Evolutionary conservation across 2,888 invertebrate species (phyloP).

Genomic region (Lamellibrachia columna): DNA sequence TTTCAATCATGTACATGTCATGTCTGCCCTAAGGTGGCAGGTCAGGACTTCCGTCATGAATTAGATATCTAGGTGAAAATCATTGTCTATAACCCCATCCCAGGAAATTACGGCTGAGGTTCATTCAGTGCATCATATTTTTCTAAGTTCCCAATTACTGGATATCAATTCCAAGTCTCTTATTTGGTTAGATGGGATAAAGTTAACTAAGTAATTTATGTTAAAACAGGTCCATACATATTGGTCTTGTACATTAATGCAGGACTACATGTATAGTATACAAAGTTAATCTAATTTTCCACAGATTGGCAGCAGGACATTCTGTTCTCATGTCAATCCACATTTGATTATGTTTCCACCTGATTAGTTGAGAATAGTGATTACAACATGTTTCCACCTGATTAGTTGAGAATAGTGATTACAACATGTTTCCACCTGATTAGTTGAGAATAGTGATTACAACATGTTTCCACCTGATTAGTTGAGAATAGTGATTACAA

Average conservation of each 20-base stretch:
- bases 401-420: too few species aligned
- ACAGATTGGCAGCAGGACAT: not conserved
- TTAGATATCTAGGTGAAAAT: not conserved
- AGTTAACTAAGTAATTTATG: not conserved
- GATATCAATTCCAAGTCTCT: constrained; percentile 2
- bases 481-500: too few species aligned
- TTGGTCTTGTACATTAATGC: not conserved
- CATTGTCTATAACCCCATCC: not conserved
- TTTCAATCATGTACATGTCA: not conserved
- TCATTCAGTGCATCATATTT: not conserved
- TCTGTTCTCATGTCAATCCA: too few species aligned
- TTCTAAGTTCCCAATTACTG: not conserved
- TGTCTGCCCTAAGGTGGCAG: not conserved
- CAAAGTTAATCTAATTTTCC: not conserved
- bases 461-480: too few species aligned
- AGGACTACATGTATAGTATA: not conserved
- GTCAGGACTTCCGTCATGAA: not conserved
- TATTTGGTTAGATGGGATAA: not conserved
- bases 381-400: too few species aligned
- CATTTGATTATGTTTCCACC: too few species aligned
- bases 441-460: too few species aligned
- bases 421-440: too few species aligned
- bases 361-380: too few species aligned
- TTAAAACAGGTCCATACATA: not conserved
- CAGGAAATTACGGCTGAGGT: not conserved